Base-by-base conservation (phyloP, 2,888 invertebrate species). In the Ectobius pallidus region DNA sequence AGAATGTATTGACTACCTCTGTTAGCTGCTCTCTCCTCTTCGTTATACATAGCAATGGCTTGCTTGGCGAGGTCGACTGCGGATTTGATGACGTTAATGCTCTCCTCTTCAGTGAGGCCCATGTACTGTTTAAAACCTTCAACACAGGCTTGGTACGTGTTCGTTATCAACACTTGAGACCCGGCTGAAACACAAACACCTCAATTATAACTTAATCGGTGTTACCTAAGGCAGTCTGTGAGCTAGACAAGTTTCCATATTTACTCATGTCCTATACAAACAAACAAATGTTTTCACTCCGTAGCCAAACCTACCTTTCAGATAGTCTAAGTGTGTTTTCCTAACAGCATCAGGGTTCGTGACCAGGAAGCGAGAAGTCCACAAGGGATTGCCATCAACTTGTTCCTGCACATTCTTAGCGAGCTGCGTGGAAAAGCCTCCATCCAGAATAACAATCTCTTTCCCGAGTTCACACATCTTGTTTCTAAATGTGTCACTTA, bases 101-200 rank as follows among this genome's bases (percentile, higher is more conserved):
- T 91, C 79, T 92, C 87, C 73, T 89, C 87, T 77, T 88, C 85
- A 55, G 87, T 86, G 69, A 95, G 82, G 27, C 89, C 88, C 75
- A 95, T 84, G 83, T 94, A 89, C 80, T 92, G 87, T 79, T 88
- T 85, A 81, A 95, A 93, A 4, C 95, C 92, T 69, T 88, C 88
- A 71, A 92, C 85, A 69, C 92, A 92, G 4, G 95, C 93, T 85
- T 97, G 97, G 83, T 97, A 97, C 52, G 95, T 95, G 79, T 93
- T 93, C 44, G 96, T 96, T 80, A 92, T 89, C 78, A 97, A 90
- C 74, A 96, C 84, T 80, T 97, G 92, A 46, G 96, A 92, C 20
- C 97, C 97, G 80, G 94, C 95, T 90, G 85, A 78, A 83, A 85
- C 14, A 14, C 7, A 14, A 55, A 73, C n/a, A n/a, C n/a, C n/a